A percentile compares a stretch with the other conserved stretches of the same genome.
Evolutionary conservation across 2,113 vertebrate species (phyloP).

Genomic region (Tychaedon coryphoeus): DNA sequence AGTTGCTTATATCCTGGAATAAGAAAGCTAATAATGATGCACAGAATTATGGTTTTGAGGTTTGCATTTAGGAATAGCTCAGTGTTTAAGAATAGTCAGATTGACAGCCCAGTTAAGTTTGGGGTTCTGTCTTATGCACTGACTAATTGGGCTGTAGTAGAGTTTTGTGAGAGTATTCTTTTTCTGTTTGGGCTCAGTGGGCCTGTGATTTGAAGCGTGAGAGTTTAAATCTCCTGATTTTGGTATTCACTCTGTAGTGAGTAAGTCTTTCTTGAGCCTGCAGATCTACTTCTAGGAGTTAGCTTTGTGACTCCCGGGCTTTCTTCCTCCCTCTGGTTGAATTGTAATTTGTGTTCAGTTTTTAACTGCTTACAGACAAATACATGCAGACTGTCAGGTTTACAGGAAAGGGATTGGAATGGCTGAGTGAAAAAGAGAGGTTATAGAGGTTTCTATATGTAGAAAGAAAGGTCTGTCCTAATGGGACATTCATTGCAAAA

Average conservation of each 20-base stretch:
- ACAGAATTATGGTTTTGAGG: accelerated
- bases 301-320: not conserved
- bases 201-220: not conserved
- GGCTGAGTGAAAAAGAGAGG: not conserved
- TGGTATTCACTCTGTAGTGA: not conserved
- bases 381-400: not conserved
- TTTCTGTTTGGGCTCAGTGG: not conserved
- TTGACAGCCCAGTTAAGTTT: not conserved
- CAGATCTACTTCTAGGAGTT: not conserved
- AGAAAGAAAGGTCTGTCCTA: not conserved
- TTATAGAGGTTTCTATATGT: not conserved
- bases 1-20: not conserved
- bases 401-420: not conserved
- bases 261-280: not conserved
- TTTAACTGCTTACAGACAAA: not conserved
- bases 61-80: not conserved
- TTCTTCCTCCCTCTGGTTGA: not conserved
- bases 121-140: not conserved
- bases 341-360: not conserved
- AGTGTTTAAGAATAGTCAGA: not conserved
- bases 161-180: not conserved
- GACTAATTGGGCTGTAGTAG: not conserved
- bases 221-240: not conserved
- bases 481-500: not conserved
- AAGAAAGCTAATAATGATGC: not conserved